A percentile compares a stretch with the other conserved stretches of the same genome.
Conservation (phyloP, 1,140 invertebrate genomes). For the Cyclina sinensis region DNA sequence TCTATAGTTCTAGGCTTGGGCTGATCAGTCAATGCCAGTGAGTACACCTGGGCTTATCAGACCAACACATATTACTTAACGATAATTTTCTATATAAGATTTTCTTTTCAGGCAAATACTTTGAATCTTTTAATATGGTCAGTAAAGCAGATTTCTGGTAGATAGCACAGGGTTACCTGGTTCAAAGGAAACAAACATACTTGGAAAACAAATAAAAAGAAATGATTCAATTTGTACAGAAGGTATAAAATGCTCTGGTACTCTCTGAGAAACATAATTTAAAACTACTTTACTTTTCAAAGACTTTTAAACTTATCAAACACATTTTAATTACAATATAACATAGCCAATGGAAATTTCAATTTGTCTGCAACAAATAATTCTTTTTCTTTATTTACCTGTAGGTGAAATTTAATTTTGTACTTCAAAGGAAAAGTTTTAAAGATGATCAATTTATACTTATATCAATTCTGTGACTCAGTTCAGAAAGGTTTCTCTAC, state of each 20-base stretch:
- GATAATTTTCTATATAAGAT: conserved; percentile 13
- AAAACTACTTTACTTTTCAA: neutral
- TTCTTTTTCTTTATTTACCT: too few relatives aligned
- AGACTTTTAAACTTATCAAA: neutral
- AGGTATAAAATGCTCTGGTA: neutral
- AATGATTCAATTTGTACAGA: neutral
- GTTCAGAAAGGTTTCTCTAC: too few relatives aligned
- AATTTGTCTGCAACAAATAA: too few relatives aligned
- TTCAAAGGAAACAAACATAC: neutral
- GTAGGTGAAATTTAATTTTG: too few relatives aligned
- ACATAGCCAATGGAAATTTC: neutral
- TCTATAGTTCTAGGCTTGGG: conserved; percentile 16
- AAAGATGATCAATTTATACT: too few relatives aligned
- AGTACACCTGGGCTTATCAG: conserved; percentile 9
- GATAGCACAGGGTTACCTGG: neutral
- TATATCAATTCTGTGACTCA: too few relatives aligned
- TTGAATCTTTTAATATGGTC: conserved; percentile 6
- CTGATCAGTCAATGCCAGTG: neutral
- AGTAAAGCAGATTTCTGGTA: neutral
- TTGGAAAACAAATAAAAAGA: neutral
- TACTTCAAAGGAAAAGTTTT: too few relatives aligned
- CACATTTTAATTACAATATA: neutral
- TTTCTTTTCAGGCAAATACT: conserved; percentile 4
- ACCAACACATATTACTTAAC: neutral
- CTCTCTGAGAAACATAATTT: too few relatives aligned